phyloP scores from a whole-genome alignment of 2,888 invertebrate genomes.

The Agrotis segetum region DNA sequence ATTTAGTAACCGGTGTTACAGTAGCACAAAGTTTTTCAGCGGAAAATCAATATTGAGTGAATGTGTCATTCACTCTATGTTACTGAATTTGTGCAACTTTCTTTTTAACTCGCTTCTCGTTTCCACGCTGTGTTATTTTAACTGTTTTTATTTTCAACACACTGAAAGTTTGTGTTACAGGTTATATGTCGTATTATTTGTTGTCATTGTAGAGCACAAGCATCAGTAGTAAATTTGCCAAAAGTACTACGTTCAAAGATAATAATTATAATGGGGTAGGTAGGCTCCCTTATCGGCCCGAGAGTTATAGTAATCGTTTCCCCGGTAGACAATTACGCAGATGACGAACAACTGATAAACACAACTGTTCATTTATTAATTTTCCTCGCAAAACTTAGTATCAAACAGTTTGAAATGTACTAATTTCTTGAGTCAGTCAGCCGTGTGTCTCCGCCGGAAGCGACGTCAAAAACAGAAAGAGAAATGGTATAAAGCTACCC shows the following conservation, averaged over 20 bases:
- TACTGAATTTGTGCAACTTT: constrained; percentile 39
- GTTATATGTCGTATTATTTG: background rate
- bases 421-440: constrained; percentile 35
- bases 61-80: constrained; percentile 42
- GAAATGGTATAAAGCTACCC: constrained; percentile 39
- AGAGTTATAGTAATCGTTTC: constrained; percentile 53
- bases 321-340: constrained; percentile 38
- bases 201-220: constrained; percentile 16
- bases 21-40: constrained; percentile 47
- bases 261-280: constrained; percentile 48
- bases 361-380: constrained; percentile 32
- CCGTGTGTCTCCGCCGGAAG: constrained; percentile 4
- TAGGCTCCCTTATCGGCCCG: constrained; percentile 39
- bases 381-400: constrained; percentile 21
- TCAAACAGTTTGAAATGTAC: constrained; percentile 16
- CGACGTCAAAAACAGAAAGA: constrained; percentile 26
- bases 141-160: constrained; percentile 9
- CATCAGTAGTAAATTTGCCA: constrained; percentile 36
- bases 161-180: background rate
- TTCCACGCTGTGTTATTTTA: constrained; percentile 24
- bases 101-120: constrained; percentile 32
- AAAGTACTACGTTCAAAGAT: constrained; percentile 38
- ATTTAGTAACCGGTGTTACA: constrained; percentile 16
- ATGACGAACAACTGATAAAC: constrained; percentile 52
- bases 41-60: constrained; percentile 55